Evolutionary conservation across 2,888 invertebrate genomes (phyloP).

Genomic region (Lepidochitona cinerea): DNA sequence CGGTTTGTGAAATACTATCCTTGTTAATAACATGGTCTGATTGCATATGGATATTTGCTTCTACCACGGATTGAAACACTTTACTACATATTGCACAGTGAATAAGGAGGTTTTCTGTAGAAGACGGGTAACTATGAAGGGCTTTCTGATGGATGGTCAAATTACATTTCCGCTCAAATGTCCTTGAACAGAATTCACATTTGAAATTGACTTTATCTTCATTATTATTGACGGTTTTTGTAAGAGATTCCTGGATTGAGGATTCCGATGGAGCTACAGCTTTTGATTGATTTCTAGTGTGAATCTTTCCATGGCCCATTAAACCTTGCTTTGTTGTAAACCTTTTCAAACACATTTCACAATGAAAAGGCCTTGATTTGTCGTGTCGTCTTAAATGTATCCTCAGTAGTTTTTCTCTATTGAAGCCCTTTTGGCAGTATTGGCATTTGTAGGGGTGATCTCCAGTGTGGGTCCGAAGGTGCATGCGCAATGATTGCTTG

Average conservation of each 20-base stretch:
- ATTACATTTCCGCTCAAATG: background rate
- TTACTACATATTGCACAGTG: too few species aligned
- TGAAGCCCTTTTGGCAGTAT: conserved; percentile 9
- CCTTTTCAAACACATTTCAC: background rate
- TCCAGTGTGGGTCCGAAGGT: conserved; percentile 9
- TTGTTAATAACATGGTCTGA: too few species aligned
- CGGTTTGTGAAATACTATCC: too few species aligned
- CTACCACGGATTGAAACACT: too few species aligned
- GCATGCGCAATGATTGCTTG: background rate
- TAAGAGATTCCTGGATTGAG: background rate
- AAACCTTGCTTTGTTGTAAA: background rate
- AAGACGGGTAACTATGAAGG: background rate
- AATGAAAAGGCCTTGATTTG: background rate
- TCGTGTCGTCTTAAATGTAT: background rate
- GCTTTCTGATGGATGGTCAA: background rate
- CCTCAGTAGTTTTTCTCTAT: conserved; percentile 8
- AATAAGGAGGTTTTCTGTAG: too few species aligned
- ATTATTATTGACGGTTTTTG: background rate
- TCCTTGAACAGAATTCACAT: background rate
- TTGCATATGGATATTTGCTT: too few species aligned
- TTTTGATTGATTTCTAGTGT: background rate
- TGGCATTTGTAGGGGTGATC: conserved; percentile 14
- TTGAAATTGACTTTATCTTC: background rate
- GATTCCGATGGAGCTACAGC: background rate
- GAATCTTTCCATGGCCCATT: background rate